phyloP scores from a whole-genome alignment of 1,140 invertebrate genomes.

The Ceratina calcarata region DNA sequence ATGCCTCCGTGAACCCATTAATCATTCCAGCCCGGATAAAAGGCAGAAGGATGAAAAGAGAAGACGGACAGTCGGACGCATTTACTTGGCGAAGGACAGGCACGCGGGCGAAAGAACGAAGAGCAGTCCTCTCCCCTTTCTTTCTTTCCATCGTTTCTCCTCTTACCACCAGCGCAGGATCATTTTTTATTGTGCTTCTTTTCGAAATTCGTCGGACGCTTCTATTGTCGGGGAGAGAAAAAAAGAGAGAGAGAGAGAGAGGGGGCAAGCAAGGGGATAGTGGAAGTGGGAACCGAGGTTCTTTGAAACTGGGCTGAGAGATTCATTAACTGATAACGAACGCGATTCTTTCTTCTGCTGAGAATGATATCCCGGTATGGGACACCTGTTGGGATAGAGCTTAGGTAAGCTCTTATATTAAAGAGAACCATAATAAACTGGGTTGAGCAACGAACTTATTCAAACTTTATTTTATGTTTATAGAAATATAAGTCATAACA shows the following conservation, averaged over 20 bases:
- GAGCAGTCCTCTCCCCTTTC: slow-evolving; percentile 23
- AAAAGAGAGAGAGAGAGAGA: slow-evolving; percentile 14
- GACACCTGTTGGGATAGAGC: slow-evolving; percentile 51
- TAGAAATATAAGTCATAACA: too few species aligned
- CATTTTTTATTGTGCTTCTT: slow-evolving; percentile 70
- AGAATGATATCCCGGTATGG: slow-evolving; percentile 57
- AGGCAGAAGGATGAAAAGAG: slow-evolving; percentile 69
- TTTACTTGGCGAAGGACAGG: slow-evolving; percentile 32
- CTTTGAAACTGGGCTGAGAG: slow-evolving; percentile 54
- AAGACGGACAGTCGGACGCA: slow-evolving; percentile 66
- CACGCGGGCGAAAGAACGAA: slow-evolving; percentile 23
- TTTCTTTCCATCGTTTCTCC: slow-evolving; percentile 21
- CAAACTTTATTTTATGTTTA: too few species aligned
- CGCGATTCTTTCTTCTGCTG: slow-evolving; percentile 43
- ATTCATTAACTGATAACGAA: slow-evolving; percentile 74
- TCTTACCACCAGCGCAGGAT: slow-evolving; percentile 42
- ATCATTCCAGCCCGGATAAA: slow-evolving; percentile 71
- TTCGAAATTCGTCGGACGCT: slow-evolving; percentile 66
- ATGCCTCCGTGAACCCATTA: slow-evolving; percentile 72
- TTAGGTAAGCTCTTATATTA: background rate
- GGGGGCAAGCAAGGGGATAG: slow-evolving; percentile 12
- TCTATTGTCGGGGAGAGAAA: slow-evolving; percentile 60
- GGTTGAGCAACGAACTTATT: too few species aligned
- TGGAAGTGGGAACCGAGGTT: background rate
- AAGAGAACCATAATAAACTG: too few species aligned